Evolutionary conservation across 1,140 invertebrate genomes (phyloP), one percentile per base, ranked within the genome.

Genomic region (Chironomus striatipennis): DNA sequence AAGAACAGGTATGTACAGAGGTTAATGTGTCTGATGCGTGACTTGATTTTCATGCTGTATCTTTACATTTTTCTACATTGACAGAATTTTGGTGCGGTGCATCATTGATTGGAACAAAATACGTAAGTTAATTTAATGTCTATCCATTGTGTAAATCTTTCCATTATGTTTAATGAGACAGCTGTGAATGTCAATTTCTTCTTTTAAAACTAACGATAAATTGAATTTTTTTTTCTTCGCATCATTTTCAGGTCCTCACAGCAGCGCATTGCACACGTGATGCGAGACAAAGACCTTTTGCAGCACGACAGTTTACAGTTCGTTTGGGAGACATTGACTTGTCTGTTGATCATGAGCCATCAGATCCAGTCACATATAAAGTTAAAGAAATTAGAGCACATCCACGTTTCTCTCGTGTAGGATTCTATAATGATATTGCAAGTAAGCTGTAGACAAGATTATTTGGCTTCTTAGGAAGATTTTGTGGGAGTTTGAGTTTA

Each of bases 21-120:
- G 24, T 34, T 34, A 34, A 34, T 34, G 5, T 34, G 24, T 34
- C 24, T 34, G 24, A 34, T 34, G 24, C 24, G 24, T 34, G 24
- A 34, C 24, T 34, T 1, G 1, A 34, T 34, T 2, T 5, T 34
- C 24, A 34, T 34, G 24, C 24, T 34, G 24, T 34, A 2, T 34
- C 24, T 34, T 34, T 34, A 34, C 24, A 2, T 5, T 34, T 34
- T 1, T 34, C 24, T 34, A 34, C 24, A 34, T 34, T 34, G 5
- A 34, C 24, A 0, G 95, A 97, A 83, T 97, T 97, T 84, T 97
- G 94, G 92, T 97, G 95, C 79, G 95, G 95, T 0, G 95, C 94
- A 2, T 93, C 94, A 0, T 84, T 98, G 7, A 91, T 98, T 43
- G 90, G 90, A 9, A 83, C 88, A 12, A 86, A 87, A 75, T 91